Evolutionary conservation across 2,113 vertebrate genomes (phyloP), one percentile per base, ranked within the genome.

Genomic region (Verasper variegatus): DNA sequence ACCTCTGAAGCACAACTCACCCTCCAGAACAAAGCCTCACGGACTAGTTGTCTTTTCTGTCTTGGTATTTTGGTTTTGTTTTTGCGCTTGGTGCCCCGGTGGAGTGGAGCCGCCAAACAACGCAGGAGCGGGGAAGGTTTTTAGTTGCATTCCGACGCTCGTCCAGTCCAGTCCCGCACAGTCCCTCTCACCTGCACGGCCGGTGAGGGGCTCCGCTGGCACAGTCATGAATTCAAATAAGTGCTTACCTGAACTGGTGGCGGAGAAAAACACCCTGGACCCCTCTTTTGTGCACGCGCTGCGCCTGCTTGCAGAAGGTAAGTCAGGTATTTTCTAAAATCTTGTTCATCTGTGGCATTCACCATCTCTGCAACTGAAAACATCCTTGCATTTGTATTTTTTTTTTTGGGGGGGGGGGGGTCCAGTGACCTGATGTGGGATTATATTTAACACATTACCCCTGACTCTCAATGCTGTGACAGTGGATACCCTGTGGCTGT

Each of bases 251-350:
- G 96, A 97, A 91, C 95, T 98, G 93, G 94, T 96, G 95, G 95
- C 96, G 56, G 97, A 98, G 92, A 98, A 97, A 84, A 96, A 95
- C 89, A 96, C 92, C 90, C 70, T 98, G 95, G 97, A 98, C 85
- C 91, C 96, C 37, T 96, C 96, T 59, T 98, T 97, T 93, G 96
- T 96, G 87, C 97, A 98, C 61, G 97, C 97, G 3, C 94, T 95
- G 93, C 97, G 97, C 73, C 94, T 98, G 74, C 93, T 98, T 86
- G 95, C 95, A 7, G 96, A 98, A 95, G 97, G 97, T 98, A 96
- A 94, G 95, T 74, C 68, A 63, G 68, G 55, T 23, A 14, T 14
- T 20, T 21, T 54, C 2, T 55, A 59, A n/a, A 68, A n/a, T 52
- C 54, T 77, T 62, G 26, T 60, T 45, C 35, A 13, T 3, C 40